These are phyloP conservation scores for Nasonovia ribisnigri DNA, from an alignment of 2,888 invertebrate species.

Conservation along the genomic window DNA sequence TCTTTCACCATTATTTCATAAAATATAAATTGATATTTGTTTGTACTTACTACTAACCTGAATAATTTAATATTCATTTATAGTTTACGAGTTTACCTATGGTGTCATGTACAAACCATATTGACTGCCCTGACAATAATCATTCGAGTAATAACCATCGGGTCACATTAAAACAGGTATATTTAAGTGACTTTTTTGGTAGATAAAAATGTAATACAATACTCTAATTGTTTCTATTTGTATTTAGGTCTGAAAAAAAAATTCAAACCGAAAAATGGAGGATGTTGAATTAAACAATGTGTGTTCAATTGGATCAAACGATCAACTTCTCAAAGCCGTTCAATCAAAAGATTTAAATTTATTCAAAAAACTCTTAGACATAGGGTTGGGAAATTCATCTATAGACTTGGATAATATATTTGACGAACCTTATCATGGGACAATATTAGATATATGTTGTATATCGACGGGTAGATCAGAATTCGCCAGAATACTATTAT, in stretches of 20 bases:
- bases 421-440: slow-evolving; percentile 75
- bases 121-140: too few species aligned
- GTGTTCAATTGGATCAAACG: slow-evolving; percentile 69
- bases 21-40: not conserved
- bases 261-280: slow-evolving; percentile 42
- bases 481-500: slow-evolving; percentile 75
- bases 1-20: not conserved
- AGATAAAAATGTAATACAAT: not conserved
- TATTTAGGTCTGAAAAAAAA: not conserved
- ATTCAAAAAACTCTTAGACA: slow-evolving; percentile 73
- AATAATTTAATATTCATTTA: slow-evolving; percentile 10
- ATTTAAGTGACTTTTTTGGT: not conserved
- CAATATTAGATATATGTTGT: slow-evolving; percentile 76
- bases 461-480: slow-evolving; percentile 72
- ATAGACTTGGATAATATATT: slow-evolving; percentile 74
- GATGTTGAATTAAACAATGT: slow-evolving; percentile 41
- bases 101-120: not conserved
- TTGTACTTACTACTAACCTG: not conserved
- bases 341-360: slow-evolving; percentile 73
- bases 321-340: slow-evolving; percentile 73
- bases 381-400: slow-evolving; percentile 70
- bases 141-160: not conserved
- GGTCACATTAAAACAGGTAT: slow-evolving; percentile 2
- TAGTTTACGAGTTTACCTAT: not conserved
- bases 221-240: not conserved